Conservation (phyloP, 2,113 vertebrate genomes). For the Lonchura striata region DNA sequence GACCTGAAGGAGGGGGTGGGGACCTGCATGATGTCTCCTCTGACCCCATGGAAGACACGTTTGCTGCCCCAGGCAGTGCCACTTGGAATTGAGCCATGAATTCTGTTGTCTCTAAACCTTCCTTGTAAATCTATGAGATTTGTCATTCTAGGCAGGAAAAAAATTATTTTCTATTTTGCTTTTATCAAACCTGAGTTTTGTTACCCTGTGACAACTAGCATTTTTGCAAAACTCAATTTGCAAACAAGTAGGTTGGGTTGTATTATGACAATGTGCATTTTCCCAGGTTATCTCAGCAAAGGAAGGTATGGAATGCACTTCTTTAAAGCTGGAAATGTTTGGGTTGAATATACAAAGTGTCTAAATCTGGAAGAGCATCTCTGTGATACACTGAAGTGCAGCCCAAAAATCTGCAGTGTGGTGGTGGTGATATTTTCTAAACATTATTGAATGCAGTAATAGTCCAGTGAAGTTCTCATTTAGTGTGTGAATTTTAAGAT, state of each 20-base stretch:
- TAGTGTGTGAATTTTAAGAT: background rate
- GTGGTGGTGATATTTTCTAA: background rate
- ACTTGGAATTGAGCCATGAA: background rate
- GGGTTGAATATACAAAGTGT: background rate
- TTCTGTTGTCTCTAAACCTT: background rate
- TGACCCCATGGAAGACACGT: background rate
- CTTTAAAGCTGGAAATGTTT: background rate
- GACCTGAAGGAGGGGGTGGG: background rate
- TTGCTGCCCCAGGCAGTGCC: background rate
- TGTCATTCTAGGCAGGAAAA: background rate
- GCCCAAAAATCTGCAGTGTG: background rate
- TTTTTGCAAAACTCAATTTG: background rate
- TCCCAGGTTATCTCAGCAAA: background rate
- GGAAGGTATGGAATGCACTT: background rate
- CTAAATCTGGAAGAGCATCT: background rate
- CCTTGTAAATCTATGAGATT: background rate
- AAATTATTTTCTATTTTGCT: background rate
- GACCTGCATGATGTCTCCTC: fast-evolving
- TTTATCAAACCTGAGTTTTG: background rate
- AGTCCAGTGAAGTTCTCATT: background rate
- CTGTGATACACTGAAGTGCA: background rate
- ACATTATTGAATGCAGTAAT: background rate
- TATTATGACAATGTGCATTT: background rate
- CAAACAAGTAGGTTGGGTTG: background rate
- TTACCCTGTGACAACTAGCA: background rate